phyloP scores from a whole-genome alignment of 2,797 vertebrate genomes.

The Toxotes lorentzi region DNA sequence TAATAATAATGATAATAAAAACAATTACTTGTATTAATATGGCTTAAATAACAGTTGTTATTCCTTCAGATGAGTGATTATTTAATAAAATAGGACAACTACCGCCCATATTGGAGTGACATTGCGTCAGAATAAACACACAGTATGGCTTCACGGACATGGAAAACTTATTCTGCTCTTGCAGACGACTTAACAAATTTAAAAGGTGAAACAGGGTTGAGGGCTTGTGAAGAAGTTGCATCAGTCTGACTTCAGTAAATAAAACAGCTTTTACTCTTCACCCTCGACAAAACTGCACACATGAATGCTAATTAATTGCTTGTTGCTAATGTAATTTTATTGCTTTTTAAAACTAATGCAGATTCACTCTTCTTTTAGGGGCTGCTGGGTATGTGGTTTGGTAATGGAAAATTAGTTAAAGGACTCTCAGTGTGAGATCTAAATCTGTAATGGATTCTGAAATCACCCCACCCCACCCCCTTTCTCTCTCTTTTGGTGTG shows the following conservation, averaged over 20 bases:
- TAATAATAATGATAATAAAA: too few species aligned
- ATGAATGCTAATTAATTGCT: not conserved
- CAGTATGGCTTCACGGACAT: not conserved
- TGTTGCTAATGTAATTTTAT: not conserved
- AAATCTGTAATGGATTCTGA: not conserved
- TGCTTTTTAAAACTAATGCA: constrained; percentile 1
- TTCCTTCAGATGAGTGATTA: not conserved
- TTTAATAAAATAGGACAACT: not conserved
- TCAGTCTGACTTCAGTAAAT: constrained; percentile 24
- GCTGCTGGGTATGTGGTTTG: not conserved
- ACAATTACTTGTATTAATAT: too few species aligned
- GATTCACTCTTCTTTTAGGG: not conserved
- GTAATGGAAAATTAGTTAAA: not conserved
- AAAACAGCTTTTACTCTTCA: not conserved
- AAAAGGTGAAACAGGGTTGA: constrained; percentile 25
- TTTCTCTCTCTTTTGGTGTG: not conserved
- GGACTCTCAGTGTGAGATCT: not conserved
- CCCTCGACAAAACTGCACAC: not conserved
- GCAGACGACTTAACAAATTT: constrained; percentile 5
- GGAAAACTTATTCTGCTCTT: not conserved
- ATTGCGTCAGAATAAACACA: not conserved
- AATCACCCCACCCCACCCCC: too few species aligned
- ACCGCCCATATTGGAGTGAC: not conserved
- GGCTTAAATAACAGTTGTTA: not conserved
- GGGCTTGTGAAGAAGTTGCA: constrained; percentile 17